Base-by-base conservation (phyloP, 2,113 vertebrate species). In the Circaetus cinerascens region DNA sequence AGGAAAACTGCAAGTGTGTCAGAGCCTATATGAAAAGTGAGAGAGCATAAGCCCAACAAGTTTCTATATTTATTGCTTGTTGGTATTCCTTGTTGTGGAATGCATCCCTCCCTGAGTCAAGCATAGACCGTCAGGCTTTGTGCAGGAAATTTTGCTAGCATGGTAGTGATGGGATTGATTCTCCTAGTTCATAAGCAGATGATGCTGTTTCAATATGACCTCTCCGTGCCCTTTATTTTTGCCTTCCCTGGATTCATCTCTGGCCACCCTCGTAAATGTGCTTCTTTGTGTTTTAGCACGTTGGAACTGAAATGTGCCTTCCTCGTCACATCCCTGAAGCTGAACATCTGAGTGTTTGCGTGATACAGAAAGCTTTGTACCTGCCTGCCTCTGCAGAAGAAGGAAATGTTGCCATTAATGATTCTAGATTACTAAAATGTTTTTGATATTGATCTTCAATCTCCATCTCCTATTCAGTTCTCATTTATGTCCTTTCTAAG, bases 301-400 rank as follows among this genome's bases (percentile, higher is more conserved):
- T 40, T 68, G 71, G 48, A 72, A 11, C 13, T 0, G 0, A 45
- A 38, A n/a, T 8, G 29, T 64, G 9, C 3, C 17, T 5, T 1
- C 10, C 27, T 10, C 15, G 3, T 40, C 46, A 13, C 2, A 0
- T 46, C 43, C 29, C 29, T 63, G 38, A 29, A 57, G 25, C 66
- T 69, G 80, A 77, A 15, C 5, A 6, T n/a, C 36, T 0, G 0
- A 57, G 17, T 17, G 8, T 34, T 57, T 32, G 34, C 3, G 0
- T 55, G 51, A 6, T 20, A 9, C 13, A 15, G 76, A 38, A 32
- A 30, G 32, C 32, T 23, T 68, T 16, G 18, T 57, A 15, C 34
- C 59, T 27, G 18, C 36, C 23, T n/a, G 3, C 40, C 29, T 21
- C 46, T 63, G 46, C 51, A 79, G 56, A 4, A 63, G 36, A 34